Percentiles rank a stretch among this genome's conserved stretches.
Evolutionary conservation across 2,888 invertebrate genomes (phyloP).

Genomic region (Eupithecia dodoneata): DNA sequence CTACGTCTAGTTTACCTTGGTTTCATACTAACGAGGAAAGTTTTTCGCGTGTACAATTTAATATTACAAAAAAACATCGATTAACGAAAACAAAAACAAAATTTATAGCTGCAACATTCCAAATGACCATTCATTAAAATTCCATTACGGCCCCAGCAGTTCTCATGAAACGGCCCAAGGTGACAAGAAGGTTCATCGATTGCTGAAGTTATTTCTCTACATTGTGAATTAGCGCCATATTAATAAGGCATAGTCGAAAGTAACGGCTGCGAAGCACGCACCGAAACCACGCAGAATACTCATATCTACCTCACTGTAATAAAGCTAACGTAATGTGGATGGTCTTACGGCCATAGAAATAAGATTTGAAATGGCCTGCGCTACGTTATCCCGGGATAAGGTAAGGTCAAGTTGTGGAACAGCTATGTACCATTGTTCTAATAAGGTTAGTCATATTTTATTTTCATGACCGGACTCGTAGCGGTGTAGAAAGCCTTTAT

Average conservation of each 20-base stretch:
- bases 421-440: conserved; percentile 9
- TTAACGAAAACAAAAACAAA: conserved; percentile 21
- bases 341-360: conserved; percentile 5
- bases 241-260: conserved; percentile 36
- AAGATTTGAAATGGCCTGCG: conserved; percentile 6
- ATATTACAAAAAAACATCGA: conserved; percentile 15
- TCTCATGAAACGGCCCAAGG: conserved; percentile 40
- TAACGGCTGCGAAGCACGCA: conserved; percentile 42
- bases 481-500: not conserved
- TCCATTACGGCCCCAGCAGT: conserved; percentile 37
- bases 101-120: conserved; percentile 38
- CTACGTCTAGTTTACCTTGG: not conserved
- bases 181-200: conserved; percentile 47
- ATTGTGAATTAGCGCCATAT: conserved; percentile 36
- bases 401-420: conserved; percentile 20
- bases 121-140: conserved; percentile 44
- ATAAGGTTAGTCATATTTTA: conserved; percentile 13
- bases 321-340: conserved; percentile 6
- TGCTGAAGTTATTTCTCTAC: conserved; percentile 37
- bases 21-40: conserved; percentile 10
- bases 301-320: conserved; percentile 12
- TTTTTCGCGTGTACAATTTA: conserved; percentile 15
- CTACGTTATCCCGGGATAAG: not conserved
- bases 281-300: conserved; percentile 21
- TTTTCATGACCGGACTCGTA: not conserved